Evolutionary conservation across 2,888 invertebrate genomes (phyloP).

Genomic region (Cryptocephalus primarius): DNA sequence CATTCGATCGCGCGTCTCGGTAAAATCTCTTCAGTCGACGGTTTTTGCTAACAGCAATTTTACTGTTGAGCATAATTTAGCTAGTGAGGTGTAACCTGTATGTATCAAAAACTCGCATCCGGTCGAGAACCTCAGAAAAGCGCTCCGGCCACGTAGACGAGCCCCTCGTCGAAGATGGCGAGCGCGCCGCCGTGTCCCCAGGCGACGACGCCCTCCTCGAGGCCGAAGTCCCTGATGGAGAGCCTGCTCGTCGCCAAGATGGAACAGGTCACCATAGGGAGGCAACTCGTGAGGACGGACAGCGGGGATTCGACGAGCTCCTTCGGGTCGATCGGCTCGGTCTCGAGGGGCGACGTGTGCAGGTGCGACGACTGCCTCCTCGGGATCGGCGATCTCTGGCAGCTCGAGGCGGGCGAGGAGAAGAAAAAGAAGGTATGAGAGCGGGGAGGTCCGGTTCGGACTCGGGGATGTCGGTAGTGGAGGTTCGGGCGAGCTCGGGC

Average conservation of each 20-base stretch:
- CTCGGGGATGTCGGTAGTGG: too few relatives aligned
- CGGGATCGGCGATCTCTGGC: constrained; percentile 69
- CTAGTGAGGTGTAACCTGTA: too few relatives aligned
- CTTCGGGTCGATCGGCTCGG: constrained; percentile 55
- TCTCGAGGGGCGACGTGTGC: constrained; percentile 59
- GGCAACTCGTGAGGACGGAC: constrained; percentile 55
- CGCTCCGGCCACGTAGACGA: too few relatives aligned
- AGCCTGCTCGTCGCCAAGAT: constrained; percentile 70
- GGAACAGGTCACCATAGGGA: constrained; percentile 51
- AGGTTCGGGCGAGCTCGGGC: too few relatives aligned
- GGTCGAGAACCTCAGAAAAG: too few relatives aligned
- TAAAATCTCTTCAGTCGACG: too few relatives aligned
- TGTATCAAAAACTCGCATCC: too few relatives aligned
- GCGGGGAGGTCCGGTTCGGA: too few relatives aligned
- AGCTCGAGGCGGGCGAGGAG: constrained; percentile 37
- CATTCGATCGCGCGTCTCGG: too few relatives aligned
- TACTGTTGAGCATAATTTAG: too few relatives aligned
- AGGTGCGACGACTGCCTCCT: constrained; percentile 74
- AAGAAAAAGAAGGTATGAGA: constrained; percentile 40
- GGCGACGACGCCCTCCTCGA: constrained; percentile 32
- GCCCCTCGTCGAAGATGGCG: not conserved
- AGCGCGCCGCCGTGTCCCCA: not conserved
- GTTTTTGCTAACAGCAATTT: too few relatives aligned
- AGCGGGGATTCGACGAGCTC: constrained; percentile 69
- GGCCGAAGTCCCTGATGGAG: constrained; percentile 72